Conservation (phyloP, 1,140 invertebrate species). For the Pissodes strobi region DNA sequence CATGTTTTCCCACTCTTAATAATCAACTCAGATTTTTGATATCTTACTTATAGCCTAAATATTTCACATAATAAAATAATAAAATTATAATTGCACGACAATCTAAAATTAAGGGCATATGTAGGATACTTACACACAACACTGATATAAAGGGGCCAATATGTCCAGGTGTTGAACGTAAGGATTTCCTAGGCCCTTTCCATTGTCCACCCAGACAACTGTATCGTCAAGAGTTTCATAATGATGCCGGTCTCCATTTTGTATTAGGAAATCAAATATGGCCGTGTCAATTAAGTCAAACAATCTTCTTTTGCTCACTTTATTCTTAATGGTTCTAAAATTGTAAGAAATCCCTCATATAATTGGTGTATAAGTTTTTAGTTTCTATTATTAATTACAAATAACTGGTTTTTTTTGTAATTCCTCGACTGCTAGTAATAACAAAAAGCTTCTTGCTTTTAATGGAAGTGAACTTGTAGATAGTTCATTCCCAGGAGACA, state of each 20-base stretch:
- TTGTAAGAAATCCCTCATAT: slow-evolving; percentile 40
- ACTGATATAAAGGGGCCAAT: slow-evolving; percentile 86
- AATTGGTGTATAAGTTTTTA: background rate
- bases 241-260: slow-evolving; percentile 93
- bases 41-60: background rate
- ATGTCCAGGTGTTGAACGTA: slow-evolving; percentile 82
- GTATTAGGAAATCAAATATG: slow-evolving; percentile 92
- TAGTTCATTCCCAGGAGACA: background rate
- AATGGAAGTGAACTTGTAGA: background rate
- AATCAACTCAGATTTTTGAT: too few species aligned
- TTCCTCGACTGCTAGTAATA: too few species aligned
- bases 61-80: too few species aligned
- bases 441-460: too few species aligned
- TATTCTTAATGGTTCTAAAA: slow-evolving; percentile 60
- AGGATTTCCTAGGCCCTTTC: slow-evolving; percentile 90
- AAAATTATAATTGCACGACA: background rate
- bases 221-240: slow-evolving; percentile 82
- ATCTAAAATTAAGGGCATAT: slow-evolving; percentile 6
- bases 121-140: slow-evolving; percentile 78
- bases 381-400: background rate
- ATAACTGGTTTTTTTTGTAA: background rate
- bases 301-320: slow-evolving; percentile 65
- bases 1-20: too few species aligned
- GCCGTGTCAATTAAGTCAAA: slow-evolving; percentile 86
- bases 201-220: slow-evolving; percentile 89